A percentile compares a stretch with the other conserved stretches of the same genome.
Evolutionary conservation across 2,113 vertebrate species (phyloP).

Genomic region (Pantherophis guttatus): DNA sequence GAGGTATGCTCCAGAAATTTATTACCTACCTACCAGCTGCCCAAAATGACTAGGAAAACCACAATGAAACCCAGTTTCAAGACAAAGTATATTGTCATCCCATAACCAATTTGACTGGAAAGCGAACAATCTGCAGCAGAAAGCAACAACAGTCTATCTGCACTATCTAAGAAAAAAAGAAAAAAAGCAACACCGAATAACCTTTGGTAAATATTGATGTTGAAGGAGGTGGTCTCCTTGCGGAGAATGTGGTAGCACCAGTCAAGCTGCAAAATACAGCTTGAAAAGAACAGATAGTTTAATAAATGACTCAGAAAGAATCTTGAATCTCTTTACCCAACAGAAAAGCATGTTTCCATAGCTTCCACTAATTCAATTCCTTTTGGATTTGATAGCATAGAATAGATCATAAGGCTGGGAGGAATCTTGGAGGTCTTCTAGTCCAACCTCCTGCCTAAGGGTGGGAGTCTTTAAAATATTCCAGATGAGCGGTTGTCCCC

Average conservation of each 20-base stretch:
- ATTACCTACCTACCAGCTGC: no score
- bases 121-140: conserved; percentile 12
- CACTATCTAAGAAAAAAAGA: not conserved
- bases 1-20: no score
- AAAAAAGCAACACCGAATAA: conserved; percentile 18
- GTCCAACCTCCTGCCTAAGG: not conserved
- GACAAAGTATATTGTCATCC: not conserved
- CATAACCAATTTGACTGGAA: not conserved
- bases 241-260: conserved; percentile 10
- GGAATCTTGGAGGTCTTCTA: not conserved
- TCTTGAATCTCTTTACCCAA: not conserved
- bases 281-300: conserved; percentile 8
- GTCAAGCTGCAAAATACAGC: conserved; percentile 21
- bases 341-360: not conserved
- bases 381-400: not conserved
- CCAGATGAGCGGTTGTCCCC: not conserved
- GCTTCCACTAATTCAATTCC: not conserved
- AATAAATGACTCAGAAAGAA: conserved; percentile 28
- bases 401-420: not conserved
- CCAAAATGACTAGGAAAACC: not conserved
- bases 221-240: conserved; percentile 48
- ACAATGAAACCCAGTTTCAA: not conserved
- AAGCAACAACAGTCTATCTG: conserved; percentile 28
- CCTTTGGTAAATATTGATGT: conserved; percentile 62
- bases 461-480: not conserved